phyloP scores from a whole-genome alignment of 2,797 vertebrate species.

The Nyctalus aviator region DNA sequence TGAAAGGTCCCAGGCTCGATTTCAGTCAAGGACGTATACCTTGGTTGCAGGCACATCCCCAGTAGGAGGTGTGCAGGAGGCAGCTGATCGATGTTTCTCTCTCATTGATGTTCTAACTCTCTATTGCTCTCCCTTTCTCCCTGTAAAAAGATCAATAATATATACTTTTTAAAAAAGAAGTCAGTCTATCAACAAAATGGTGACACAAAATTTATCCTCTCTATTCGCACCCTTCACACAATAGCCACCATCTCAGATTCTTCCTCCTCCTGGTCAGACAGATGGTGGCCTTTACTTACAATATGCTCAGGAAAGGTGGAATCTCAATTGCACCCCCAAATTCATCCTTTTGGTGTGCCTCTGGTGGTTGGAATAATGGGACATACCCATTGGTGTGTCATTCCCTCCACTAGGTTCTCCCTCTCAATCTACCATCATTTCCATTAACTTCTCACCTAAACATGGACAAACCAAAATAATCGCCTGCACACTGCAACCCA shows the following conservation, averaged over 20 bases:
- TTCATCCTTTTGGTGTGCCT: neutral
- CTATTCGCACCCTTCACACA: neutral
- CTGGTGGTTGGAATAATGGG: too few relatives aligned
- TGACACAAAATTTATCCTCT: neutral
- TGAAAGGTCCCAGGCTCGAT: too few relatives aligned
- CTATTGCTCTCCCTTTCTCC: too few relatives aligned
- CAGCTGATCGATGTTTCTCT: too few relatives aligned
- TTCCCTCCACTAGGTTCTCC: neutral
- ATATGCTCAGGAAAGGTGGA: neutral
- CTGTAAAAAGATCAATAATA: too few relatives aligned
- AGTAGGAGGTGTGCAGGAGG: too few relatives aligned
- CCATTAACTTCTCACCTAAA: neutral
- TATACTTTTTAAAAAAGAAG: neutral
- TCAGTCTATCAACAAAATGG: neutral
- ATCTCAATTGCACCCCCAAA: neutral
- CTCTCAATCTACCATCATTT: neutral
- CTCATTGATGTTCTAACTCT: too few relatives aligned
- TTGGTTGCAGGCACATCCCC: too few relatives aligned
- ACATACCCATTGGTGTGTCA: neutral
- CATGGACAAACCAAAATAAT: neutral
- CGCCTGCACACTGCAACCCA: neutral
- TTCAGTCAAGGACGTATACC: too few relatives aligned
- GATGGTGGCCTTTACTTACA: neutral
- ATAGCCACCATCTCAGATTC: neutral
- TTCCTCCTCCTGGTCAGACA: neutral